Conservation (phyloP, 2,888 invertebrate genomes). For the Carterocephalus palaemon region DNA sequence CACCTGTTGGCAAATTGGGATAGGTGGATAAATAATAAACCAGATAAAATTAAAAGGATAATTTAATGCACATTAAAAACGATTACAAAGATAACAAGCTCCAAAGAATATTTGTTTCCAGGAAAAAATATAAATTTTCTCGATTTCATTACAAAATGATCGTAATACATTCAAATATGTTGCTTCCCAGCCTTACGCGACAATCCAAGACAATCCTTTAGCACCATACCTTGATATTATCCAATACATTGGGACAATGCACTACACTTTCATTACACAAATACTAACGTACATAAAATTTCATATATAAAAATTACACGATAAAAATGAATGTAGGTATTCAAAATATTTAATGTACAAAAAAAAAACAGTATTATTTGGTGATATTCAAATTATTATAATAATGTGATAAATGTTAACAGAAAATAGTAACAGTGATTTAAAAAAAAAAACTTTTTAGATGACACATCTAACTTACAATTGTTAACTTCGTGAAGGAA, state of each 20-base stretch:
- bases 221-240: constrained; percentile 52
- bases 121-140: background rate
- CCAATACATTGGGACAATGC: constrained; percentile 24
- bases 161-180: background rate
- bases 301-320: too few species aligned
- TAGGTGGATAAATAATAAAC: constrained; percentile 1
- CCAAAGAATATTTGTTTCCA: constrained; percentile 6
- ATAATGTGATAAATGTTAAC: too few species aligned
- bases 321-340: too few species aligned
- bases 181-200: background rate
- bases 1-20: too few species aligned
- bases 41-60: constrained; percentile 14
- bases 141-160: constrained; percentile 10
- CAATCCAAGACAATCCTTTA: constrained; percentile 31
- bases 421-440: too few species aligned
- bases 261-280: constrained; percentile 20
- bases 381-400: too few species aligned
- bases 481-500: too few species aligned
- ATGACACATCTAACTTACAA: too few species aligned
- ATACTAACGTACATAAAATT: background rate
- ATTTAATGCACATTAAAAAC: constrained; percentile 23
- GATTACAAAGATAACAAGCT: constrained; percentile 22
- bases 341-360: too few species aligned
- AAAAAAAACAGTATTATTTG: too few species aligned
- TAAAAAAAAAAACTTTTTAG: too few species aligned